Evolutionary conservation across 2,888 invertebrate species (phyloP).

Genomic region (Callinectes sapidus): DNA sequence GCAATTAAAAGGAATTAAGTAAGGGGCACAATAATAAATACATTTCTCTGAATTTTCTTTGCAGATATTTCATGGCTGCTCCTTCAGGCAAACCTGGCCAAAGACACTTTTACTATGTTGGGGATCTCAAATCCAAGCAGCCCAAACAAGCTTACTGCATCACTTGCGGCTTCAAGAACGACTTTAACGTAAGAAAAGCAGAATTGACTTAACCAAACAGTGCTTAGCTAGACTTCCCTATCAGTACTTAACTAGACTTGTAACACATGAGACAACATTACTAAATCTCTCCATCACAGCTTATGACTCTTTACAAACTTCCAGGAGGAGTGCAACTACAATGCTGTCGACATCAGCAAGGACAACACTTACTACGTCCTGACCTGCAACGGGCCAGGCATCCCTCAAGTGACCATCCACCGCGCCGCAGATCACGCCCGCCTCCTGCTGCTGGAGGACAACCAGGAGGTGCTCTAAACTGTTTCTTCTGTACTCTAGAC

Average conservation of each 20-base stretch:
- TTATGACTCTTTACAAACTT: conserved; percentile 73
- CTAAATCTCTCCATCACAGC: background rate
- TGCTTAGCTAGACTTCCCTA: too few species aligned
- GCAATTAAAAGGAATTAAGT: background rate
- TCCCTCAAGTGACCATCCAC: conserved; percentile 73
- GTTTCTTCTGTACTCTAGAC: background rate
- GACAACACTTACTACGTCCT: conserved; percentile 83
- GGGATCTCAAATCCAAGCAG: conserved; percentile 75
- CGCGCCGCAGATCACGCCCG: conserved; percentile 63
- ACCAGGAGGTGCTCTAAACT: conserved; percentile 69
- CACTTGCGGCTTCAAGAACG: conserved; percentile 83
- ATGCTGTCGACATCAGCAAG: conserved; percentile 82
- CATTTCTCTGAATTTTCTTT: conserved; percentile 47
- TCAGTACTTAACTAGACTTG: too few species aligned
- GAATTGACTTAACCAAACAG: background rate
- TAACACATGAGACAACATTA: too few species aligned
- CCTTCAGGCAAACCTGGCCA: conserved; percentile 85
- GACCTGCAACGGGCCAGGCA: conserved; percentile 86
- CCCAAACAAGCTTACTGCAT: conserved; percentile 81
- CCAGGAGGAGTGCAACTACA: conserved; percentile 80
- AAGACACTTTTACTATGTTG: conserved; percentile 87
- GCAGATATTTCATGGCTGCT: conserved; percentile 91
- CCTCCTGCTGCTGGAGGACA: conserved; percentile 73
- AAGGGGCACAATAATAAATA: background rate
- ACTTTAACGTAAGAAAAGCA: conserved; percentile 66